Evolutionary conservation across 92 coral and sea anemone species (phyloP), one percentile per base, ranked within the genome.

Genomic region (Phenganax subtilis): DNA sequence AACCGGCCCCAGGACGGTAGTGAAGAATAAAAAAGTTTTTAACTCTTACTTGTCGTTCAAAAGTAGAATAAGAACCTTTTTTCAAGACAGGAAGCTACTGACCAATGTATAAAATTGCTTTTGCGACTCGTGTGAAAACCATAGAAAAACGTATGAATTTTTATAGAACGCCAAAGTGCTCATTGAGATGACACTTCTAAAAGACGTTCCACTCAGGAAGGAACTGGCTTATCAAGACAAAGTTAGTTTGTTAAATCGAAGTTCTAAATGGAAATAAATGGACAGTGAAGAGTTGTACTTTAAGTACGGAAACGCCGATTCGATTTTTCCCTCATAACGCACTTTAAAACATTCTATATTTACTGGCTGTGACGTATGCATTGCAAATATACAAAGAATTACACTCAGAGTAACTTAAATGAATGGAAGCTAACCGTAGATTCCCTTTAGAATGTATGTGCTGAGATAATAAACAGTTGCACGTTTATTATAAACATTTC

Each of bases 401-500:
- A 37, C 47, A 37, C 47, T 37, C 5, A 37, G 47, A 37, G 47
- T 37, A 37, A 37, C 47, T 37, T 37, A 37, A 37, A 37, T 1
- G 5, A 37, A 37, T 1, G 47, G 47, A 37, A 37, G 5, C 47
- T 37, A 37, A 37, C 47, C 2, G 3, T 37, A 5, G 3, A 37
- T 37, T 1, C 47, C 47, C 5, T 37, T 37, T 37, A 37, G 47
- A 2, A 37, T 37, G 47, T 37, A 37, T 66, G 72, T 66, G 72
- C 72, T 66, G 25, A 20, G 25, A 20, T 20, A 20, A 20, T 5
- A 61, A 61, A 8, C 6, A 61, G 47, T 61, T 28, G 67, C 67
- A 61, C 72, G 4, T 2, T 37, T 15, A 66, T 66, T 29, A 66
- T 66, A 66, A 25, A 66, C 72, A 66, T 25, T 66, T 66, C 72